A percentile compares a stretch with the other conserved stretches of the same genome.
Evolutionary conservation across 2,113 vertebrate genomes (phyloP).

Genomic region (Alosa alosa): DNA sequence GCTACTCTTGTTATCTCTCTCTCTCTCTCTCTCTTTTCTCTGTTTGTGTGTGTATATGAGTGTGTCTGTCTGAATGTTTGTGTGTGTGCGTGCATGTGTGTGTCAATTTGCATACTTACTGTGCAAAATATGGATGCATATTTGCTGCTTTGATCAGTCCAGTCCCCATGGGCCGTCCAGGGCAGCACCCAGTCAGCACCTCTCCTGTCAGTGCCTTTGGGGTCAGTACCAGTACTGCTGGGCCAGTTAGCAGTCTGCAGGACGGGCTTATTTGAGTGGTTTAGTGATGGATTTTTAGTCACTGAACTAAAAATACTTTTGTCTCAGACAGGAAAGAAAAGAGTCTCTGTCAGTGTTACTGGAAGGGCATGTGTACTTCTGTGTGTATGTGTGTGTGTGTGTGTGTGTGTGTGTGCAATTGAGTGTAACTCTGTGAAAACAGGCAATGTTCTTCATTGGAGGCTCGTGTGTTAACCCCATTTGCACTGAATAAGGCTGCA

Average conservation of each 20-base stretch:
- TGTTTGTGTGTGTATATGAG: no score
- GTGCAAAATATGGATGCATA: not conserved
- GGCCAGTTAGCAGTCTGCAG: no score
- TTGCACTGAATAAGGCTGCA: no score
- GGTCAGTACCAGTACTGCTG: not conserved
- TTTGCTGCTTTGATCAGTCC: no score
- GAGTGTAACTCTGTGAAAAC: not conserved
- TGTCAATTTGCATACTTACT: not conserved
- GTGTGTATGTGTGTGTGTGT: not conserved
- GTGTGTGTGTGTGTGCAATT: not conserved
- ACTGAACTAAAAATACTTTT: no score
- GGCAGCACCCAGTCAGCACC: not conserved
- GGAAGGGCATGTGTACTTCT: not conserved
- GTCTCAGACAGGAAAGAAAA: no score
- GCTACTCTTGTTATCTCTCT: not conserved
- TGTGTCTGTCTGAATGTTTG: not conserved
- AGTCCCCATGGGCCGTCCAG: no score
- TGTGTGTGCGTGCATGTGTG: no score
- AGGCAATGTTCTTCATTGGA: no score
- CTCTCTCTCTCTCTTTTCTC: not conserved
- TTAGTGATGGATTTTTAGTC: not conserved
- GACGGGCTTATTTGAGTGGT: not conserved
- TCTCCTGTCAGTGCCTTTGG: not conserved
- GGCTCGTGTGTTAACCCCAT: no score
- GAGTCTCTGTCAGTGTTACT: not conserved